Evolutionary conservation across 1,140 invertebrate genomes (phyloP), one percentile per base, ranked within the genome.

Genomic region (Maniola jurtina): DNA sequence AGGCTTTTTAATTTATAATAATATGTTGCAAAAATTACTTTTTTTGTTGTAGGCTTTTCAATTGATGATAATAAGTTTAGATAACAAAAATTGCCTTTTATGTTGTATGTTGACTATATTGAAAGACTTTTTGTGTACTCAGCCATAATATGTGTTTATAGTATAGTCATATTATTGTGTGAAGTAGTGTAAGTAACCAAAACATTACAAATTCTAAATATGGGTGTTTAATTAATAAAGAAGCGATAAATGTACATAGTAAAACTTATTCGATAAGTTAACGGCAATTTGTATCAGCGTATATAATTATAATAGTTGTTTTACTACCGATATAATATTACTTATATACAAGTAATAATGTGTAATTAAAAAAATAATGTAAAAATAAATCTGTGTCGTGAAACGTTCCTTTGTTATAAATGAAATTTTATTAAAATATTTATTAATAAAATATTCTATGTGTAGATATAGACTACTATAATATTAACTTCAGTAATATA

Each of bases 351-450:
- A 82, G 63, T 76, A 75, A 70, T 74, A 64, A 13, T 50, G 71
- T 79, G 70, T 78, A 76, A 73, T 73, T 52, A 25, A 52, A 16
- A 52, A 78, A 73, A 73, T 73, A 71, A 76, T 74, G 59, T 75
- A 74, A 57, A 81, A 68, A 52, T 81, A 71, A 80, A 76, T 79
- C 75, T 75, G 74, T 86, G 83, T 86, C 72, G 80, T 84, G 73
- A 42, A 80, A 83, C 78, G 83, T 88, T 86, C 83, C 80, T 88
- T 81, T 84, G 79, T 80, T 81, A 73, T 75, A 71, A 76, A 76
- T 76, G 70, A 70, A 74, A 76, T 83, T 86, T 79, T 82, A 81
- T 84, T 80, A 79, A 79, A 73, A 75, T 78, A 78, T 76, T 79
- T 78, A 74, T 48, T 3, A 15, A 48, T 15, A 6, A 48, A 71